Evolutionary conservation across 1,140 invertebrate genomes (phyloP), one percentile per base, ranked within the genome.

Genomic region (Cydia splendana): DNA sequence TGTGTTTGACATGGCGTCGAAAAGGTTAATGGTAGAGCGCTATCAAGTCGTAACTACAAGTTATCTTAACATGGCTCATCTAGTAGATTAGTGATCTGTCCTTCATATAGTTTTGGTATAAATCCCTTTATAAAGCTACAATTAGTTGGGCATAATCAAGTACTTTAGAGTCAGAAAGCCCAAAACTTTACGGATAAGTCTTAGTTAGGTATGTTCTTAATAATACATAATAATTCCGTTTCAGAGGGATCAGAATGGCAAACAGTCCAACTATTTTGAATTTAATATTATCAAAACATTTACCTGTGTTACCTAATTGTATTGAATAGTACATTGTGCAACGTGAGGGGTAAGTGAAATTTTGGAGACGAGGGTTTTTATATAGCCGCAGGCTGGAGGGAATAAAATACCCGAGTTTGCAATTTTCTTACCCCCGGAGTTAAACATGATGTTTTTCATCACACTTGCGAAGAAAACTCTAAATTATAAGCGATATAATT

Each of bases 121-220:
- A 45, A 71, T 71, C 67, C 67, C 30, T 12, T 38, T 15, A 42
- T 71, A 71, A 18, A 71, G 67, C 67, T 71, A 71, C 67, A 71
- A 71, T 71, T 71, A 69, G 65, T 69, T 69, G 12, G n/a, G 67
- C 15, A 71, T 71, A 71, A 71, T 71, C 67, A 42, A 71, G 67
- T 18, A 0, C 34, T 34, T 34, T 6, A 9, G 2, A 71, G 67
- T 71, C 38, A 71, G 67, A 45, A 42, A 42, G 67, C 38, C 34
- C 67, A 15, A 69, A 45, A 71, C 30, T 71, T 71, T 71, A 38
- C 15, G 15, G 57, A 62, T 62, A 62, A 62, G 57, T 62, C 57
- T 62, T 24, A 62, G 20, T 24, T 24, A 24, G 24, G 24, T 24
- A 20, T 62, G 57, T 24, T 62, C 20, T 62, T 9, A 62, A 20